Evolutionary conservation across 2,113 vertebrate species (phyloP).

Genomic region (Podiceps cristatus): DNA sequence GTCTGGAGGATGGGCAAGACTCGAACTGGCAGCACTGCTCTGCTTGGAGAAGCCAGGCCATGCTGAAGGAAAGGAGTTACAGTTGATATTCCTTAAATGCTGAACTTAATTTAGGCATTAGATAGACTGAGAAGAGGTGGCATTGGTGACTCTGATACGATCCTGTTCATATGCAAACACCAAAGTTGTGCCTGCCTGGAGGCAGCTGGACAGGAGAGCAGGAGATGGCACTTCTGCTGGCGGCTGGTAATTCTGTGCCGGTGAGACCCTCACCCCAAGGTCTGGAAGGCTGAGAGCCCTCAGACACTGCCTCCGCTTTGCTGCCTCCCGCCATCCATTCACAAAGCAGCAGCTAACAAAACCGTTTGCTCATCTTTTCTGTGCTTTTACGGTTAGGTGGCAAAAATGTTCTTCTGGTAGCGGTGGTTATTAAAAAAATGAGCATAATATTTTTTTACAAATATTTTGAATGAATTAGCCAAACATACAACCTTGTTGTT

Average conservation of each 20-base stretch:
- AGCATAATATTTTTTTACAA: background rate
- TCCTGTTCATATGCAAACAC: background rate
- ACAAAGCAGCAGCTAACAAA: background rate
- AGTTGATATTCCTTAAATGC: background rate
- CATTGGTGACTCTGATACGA: background rate
- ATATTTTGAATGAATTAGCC: background rate
- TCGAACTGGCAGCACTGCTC: background rate
- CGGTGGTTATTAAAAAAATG: background rate
- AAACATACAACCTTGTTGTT: background rate
- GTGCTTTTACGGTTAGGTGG: background rate
- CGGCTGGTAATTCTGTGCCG: background rate
- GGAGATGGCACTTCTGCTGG: background rate
- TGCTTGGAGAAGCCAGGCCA: accelerated
- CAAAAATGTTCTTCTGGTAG: background rate
- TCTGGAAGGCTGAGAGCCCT: background rate
- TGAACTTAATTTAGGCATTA: background rate
- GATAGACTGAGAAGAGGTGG: background rate
- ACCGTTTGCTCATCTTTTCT: background rate
- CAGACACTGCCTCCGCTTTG: background rate
- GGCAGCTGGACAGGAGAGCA: background rate
- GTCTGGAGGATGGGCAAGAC: background rate
- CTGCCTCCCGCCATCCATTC: background rate
- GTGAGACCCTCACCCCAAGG: background rate
- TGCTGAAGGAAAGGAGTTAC: background rate
- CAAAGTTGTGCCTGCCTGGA: background rate